A percentile compares a stretch with the other conserved stretches of the same genome.
Evolutionary conservation across 2,113 vertebrate genomes (phyloP).

Genomic region (Oxyruncus cristatus): DNA sequence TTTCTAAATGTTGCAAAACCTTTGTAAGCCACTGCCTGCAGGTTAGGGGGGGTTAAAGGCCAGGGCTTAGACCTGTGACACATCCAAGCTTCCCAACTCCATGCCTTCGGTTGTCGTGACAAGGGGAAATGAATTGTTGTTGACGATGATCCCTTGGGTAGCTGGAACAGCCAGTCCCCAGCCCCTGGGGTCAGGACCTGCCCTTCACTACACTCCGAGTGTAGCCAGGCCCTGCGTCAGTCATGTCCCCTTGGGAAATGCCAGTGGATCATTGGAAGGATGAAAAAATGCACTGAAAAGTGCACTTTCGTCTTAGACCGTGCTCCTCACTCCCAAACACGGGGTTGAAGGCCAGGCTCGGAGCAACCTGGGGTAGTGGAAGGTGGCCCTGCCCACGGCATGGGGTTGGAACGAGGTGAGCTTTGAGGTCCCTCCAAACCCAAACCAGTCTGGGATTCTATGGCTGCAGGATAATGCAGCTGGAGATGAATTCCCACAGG

Average conservation of each 20-base stretch:
- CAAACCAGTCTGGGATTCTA: neutral
- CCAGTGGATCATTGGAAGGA: neutral
- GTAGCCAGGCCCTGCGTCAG: neutral
- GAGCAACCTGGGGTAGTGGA: neutral
- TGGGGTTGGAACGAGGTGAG: neutral
- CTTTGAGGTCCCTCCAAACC: neutral
- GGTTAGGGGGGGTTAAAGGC: neutral
- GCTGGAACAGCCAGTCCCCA: neutral
- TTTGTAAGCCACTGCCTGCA: neutral
- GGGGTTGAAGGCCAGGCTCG: neutral
- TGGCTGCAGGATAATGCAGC: neutral
- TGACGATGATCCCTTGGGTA: neutral
- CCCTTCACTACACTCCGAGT: fast-evolving
- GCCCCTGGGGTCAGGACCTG: neutral
- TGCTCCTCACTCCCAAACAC: neutral
- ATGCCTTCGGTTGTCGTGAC: neutral
- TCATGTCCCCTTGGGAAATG: neutral
- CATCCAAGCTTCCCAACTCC: neutral
- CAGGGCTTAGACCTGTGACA: neutral
- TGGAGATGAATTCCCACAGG: neutral
- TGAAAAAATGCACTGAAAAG: neutral
- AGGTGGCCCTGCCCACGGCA: neutral
- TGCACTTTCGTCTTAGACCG: neutral
- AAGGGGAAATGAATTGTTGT: neutral
- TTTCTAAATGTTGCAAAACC: neutral